Conservation (phyloP, 2,888 invertebrate species). For the Teleogryllus oceanicus region DNA sequence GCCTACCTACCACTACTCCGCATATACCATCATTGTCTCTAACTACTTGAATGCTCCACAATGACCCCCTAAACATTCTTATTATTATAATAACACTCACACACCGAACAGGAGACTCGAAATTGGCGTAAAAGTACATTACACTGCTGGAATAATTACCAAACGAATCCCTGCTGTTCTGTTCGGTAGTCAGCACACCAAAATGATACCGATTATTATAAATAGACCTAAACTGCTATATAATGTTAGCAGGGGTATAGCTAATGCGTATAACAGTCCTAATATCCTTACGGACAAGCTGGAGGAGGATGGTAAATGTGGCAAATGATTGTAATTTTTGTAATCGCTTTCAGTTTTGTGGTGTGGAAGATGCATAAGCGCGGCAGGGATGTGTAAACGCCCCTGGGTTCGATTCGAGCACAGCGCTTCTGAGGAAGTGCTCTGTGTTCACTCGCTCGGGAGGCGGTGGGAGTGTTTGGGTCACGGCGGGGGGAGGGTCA, state of each 20-base stretch:
- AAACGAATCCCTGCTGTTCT: constrained; percentile 18
- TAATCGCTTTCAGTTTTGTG: constrained; percentile 18
- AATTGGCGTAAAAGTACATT: constrained; percentile 18
- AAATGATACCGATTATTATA: constrained; percentile 18
- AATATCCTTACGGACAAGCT: constrained; percentile 1
- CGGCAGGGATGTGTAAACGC: not conserved
- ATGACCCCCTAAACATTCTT: constrained; percentile 10
- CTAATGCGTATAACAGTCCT: constrained; percentile 7
- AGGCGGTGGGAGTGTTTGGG: too few relatives aligned
- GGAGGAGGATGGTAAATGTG: constrained; percentile 18
- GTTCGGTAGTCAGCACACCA: constrained; percentile 18
- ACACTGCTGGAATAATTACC: constrained; percentile 18
- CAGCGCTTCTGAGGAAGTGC: not conserved
- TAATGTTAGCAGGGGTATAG: constrained; percentile 18
- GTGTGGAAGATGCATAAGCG: constrained; percentile 18
- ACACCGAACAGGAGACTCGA: constrained; percentile 1
- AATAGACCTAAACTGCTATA: constrained; percentile 18
- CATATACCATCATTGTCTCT: constrained; percentile 18
- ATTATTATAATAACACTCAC: constrained; percentile 18
- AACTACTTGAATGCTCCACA: constrained; percentile 18
- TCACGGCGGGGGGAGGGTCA: too few relatives aligned
- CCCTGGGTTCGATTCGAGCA: not conserved
- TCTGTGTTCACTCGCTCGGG: not conserved
- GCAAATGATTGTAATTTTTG: constrained; percentile 18
- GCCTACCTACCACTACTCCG: constrained; percentile 11